Evolutionary conservation across 2,797 vertebrate species (phyloP).

Genomic region (Malurus splendens): DNA sequence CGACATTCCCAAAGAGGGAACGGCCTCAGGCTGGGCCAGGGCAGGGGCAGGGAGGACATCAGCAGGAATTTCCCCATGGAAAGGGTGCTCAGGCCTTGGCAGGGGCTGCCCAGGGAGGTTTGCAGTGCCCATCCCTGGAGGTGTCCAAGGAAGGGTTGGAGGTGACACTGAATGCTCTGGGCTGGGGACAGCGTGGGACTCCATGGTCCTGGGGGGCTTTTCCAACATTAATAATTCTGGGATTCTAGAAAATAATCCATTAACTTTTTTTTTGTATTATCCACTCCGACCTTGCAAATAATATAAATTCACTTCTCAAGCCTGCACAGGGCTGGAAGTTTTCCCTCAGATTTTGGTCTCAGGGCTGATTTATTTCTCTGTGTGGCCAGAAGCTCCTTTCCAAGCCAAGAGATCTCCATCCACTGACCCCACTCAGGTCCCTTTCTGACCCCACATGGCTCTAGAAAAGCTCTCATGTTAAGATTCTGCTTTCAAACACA

Average conservation of each 20-base stretch:
- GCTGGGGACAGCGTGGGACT: not conserved
- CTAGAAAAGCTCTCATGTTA: not conserved
- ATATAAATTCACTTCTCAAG: not conserved
- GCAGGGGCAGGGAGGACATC: fast-evolving
- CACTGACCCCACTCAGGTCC: not conserved
- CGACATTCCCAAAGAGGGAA: fast-evolving
- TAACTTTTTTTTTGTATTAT: not conserved
- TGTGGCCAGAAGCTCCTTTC: not conserved
- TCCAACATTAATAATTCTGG: not conserved
- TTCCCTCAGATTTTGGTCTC: not conserved
- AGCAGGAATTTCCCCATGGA: not conserved
- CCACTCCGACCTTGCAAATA: not conserved
- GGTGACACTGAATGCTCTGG: not conserved
- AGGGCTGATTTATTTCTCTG: not conserved
- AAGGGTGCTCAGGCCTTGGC: not conserved
- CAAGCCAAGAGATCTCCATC: not conserved
- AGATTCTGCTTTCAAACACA: not conserved
- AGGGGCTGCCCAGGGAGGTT: not conserved
- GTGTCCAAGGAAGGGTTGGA: not conserved
- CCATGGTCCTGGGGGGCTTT: fast-evolving
- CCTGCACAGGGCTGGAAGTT: not conserved
- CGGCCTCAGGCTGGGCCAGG: fast-evolving
- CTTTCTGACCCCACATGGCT: not conserved
- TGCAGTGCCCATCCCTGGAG: not conserved
- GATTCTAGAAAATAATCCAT: not conserved